These are phyloP conservation scores for Rhynchopsitta pachyrhyncha DNA, from an alignment of 2,113 vertebrate species.

Conservation along the genomic window DNA sequence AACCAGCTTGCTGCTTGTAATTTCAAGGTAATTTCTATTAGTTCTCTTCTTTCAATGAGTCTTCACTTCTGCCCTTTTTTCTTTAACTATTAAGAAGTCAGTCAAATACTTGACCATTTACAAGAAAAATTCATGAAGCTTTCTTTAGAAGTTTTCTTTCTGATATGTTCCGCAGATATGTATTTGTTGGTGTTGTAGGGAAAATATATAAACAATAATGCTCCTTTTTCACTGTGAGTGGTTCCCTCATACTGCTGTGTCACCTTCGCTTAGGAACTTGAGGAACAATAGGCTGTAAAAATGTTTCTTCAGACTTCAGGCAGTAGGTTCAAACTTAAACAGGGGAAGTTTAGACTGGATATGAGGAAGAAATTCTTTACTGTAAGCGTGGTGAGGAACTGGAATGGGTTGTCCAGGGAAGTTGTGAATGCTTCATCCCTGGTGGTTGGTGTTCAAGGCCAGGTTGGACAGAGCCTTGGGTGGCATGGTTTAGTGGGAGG, in stretches of 20 bases:
- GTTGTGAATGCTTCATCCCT: too few species aligned
- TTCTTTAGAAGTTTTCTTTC: background rate
- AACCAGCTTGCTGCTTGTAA: background rate
- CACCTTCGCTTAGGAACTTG: background rate
- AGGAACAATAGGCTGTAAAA: background rate
- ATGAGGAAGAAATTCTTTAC: too few species aligned
- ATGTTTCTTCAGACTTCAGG: background rate
- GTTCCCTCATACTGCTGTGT: background rate
- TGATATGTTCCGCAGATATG: background rate
- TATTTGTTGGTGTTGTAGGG: background rate
- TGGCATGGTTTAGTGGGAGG: too few species aligned
- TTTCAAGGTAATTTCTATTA: slow-evolving; percentile 25
- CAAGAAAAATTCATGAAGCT: slow-evolving; percentile 21
- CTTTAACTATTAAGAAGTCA: background rate
- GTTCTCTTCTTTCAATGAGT: background rate
- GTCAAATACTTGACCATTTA: background rate
- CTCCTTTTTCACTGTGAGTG: background rate
- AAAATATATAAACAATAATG: background rate
- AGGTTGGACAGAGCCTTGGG: too few species aligned
- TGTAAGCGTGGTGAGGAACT: too few species aligned
- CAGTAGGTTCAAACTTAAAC: background rate
- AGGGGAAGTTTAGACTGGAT: too few species aligned
- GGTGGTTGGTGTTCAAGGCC: too few species aligned
- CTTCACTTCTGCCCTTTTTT: background rate
- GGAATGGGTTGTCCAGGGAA: too few species aligned